A percentile compares a stretch with the other conserved stretches of the same genome.
Evolutionary conservation across 2,888 invertebrate genomes (phyloP).

Genomic region (Nipponacmea schrenckii): DNA sequence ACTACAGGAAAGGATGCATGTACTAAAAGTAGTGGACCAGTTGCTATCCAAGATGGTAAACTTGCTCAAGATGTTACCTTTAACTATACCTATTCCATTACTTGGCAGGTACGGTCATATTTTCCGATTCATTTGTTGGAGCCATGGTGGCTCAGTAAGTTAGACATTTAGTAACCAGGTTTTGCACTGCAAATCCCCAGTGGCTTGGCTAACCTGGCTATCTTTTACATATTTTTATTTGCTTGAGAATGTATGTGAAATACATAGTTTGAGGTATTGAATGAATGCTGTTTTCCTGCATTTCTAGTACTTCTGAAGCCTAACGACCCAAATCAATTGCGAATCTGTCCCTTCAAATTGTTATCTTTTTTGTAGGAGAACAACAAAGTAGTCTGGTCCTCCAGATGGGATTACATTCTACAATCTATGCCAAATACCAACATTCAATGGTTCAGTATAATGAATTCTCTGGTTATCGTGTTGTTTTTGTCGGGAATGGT

Average conservation of each 20-base stretch:
- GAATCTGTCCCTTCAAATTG: no score
- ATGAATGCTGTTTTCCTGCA: no score
- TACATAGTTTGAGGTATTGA: no score
- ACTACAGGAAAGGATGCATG: conserved; percentile 57
- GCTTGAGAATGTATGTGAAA: no score
- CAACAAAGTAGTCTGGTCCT: conserved; percentile 88
- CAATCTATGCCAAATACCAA: conserved; percentile 98
- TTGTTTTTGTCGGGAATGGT: conserved; percentile 98
- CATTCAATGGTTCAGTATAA: conserved; percentile 97
- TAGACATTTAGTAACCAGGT: no score
- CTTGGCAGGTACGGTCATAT: conserved; percentile 75
- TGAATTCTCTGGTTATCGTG: conserved; percentile 97
- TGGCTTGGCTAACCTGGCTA: no score
- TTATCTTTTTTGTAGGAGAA: conserved; percentile 45
- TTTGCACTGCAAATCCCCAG: no score
- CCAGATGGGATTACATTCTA: conserved; percentile 98
- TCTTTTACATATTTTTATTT: no score
- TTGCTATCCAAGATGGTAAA: conserved; percentile 30
- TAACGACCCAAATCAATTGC: no score
- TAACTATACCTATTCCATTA: conserved; percentile 88
- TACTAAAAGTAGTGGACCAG: conserved; percentile 30
- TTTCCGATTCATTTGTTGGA: neutral
- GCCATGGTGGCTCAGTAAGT: no score
- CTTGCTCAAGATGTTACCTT: conserved; percentile 69
- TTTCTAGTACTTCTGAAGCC: no score